These are phyloP conservation scores for Volucella inanis DNA, from an alignment of 2,888 invertebrate species.

Conservation along the genomic window DNA sequence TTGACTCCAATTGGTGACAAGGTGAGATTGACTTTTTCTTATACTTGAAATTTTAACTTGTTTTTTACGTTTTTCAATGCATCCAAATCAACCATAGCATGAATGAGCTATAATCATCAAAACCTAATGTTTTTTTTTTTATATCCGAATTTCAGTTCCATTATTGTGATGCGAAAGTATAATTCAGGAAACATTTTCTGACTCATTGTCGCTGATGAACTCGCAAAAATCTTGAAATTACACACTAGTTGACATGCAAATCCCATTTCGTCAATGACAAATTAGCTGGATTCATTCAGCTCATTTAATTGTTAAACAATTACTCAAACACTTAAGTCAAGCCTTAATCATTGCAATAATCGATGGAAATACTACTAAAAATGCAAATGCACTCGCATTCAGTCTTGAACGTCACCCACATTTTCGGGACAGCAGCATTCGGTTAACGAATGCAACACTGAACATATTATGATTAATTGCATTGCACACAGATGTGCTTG, in stretches of 20 bases:
- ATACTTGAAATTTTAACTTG: no score
- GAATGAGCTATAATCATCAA: no score
- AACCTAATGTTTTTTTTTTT: no score
- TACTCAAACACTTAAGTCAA: slow-evolving; percentile 68
- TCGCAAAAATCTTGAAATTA: neutral
- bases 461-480: slow-evolving; percentile 72
- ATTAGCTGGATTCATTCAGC: slow-evolving; percentile 46
- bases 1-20: no score
- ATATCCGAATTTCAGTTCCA: no score
- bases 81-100: no score
- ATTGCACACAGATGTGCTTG: slow-evolving; percentile 70
- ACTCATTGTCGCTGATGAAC: slow-evolving; percentile 34
- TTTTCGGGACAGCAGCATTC: slow-evolving; percentile 43
- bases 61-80: no score
- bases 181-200: neutral
- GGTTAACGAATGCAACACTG: slow-evolving; percentile 56
- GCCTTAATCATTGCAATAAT: slow-evolving; percentile 42
- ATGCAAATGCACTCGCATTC: neutral
- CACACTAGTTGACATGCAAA: slow-evolving; percentile 22
- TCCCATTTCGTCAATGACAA: slow-evolving; percentile 39
- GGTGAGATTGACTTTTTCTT: no score
- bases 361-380: neutral
- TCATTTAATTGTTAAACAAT: slow-evolving; percentile 64
- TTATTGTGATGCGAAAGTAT: no score
- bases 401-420: slow-evolving; percentile 51